Evolutionary conservation across 2,888 invertebrate species (phyloP).

Genomic region (Tipula vernalis): DNA sequence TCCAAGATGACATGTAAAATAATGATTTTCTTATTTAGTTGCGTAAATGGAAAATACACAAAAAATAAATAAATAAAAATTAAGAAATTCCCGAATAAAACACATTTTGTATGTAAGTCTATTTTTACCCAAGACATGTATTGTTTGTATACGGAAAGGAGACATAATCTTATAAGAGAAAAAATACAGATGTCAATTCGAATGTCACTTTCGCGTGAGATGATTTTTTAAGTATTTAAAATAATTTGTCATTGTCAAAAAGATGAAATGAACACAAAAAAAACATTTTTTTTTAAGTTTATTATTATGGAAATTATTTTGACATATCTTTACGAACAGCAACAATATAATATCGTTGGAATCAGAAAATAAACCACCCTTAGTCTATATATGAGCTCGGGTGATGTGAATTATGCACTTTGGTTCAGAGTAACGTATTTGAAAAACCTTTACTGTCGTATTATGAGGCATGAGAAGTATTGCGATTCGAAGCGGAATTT

Average conservation of each 20-base stretch:
- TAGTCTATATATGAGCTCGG: neutral
- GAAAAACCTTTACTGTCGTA: neutral
- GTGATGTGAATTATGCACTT: neutral
- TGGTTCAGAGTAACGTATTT: neutral
- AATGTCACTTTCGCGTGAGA: conserved; percentile 4
- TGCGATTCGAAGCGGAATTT: no score
- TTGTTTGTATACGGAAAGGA: neutral
- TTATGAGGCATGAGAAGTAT: no score
- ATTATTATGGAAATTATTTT: neutral
- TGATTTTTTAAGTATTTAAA: neutral
- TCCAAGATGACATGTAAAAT: neutral
- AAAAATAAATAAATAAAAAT: neutral
- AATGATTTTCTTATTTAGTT: neutral
- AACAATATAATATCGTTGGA: neutral
- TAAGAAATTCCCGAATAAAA: neutral
- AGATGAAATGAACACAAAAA: neutral
- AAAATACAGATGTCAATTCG: neutral
- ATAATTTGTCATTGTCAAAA: conserved; percentile 4
- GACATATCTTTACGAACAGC: neutral
- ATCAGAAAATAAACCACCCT: neutral
- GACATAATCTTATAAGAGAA: neutral
- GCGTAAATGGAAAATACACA: neutral
- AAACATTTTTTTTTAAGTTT: neutral
- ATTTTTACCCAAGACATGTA: neutral
- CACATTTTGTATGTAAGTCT: neutral